Evolutionary conservation across 2,888 invertebrate species (phyloP), one percentile per base, ranked within the genome.

Genomic region (Hypomecis punctinalis): DNA sequence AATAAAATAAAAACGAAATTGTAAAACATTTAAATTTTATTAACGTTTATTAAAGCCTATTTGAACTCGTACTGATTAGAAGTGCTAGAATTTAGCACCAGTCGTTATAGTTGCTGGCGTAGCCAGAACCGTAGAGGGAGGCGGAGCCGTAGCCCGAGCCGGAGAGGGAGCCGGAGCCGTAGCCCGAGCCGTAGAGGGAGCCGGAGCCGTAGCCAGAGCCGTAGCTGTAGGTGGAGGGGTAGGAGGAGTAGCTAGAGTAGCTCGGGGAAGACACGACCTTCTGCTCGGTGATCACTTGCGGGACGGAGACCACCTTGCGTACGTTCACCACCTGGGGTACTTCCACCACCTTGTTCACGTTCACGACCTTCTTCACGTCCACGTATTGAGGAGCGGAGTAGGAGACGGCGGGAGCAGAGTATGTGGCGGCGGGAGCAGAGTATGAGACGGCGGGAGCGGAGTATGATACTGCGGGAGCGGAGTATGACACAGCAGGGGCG

Each of bases 241-340:
- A 56, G 37, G 10, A 6, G 33, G 43, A 36, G 13, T 59, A 59
- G 42, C 62, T 46, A 68, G 66, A 60, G 72, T 75, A 76, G 72
- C 74, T 71, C 53, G 79, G 78, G 61, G 75, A 66, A 56, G 80
- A 72, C 54, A 78, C 76, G 11, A 83, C 73, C 71, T 82, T 78
- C 70, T 83, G 77, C 68, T 82, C 85, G 54, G 82, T 76, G 68
- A 89, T 80, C 64, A 85, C 81, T 71, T 83, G 83, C 47, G 84
- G 85, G 49, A 77, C 83, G 66, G 85, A 82, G 69, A 89, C 80
- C 35, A 83, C 75, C 72, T 82, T 86, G 66, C 76, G 82, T 39
- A 84, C 82, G 52, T 69, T 68, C 63, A 82, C 73, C 10, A 82
- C 78, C 63, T 80, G 77, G 0, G 84, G 84, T 48, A 83, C 82